Evolutionary conservation across 2,797 vertebrate species (phyloP).

Genomic region (Falco peregrinus): DNA sequence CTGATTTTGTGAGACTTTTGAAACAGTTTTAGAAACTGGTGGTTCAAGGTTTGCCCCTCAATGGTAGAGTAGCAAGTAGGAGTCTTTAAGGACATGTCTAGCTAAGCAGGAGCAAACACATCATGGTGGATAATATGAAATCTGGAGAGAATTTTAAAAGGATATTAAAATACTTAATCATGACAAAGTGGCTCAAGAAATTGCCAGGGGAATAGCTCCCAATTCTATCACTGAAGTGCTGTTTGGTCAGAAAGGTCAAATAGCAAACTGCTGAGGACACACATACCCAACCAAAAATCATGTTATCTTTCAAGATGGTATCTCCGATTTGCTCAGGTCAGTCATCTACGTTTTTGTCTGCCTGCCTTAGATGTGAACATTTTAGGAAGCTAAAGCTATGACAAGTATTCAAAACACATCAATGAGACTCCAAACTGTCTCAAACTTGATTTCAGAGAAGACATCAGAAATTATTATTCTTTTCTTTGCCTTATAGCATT

Average conservation of each 20-base stretch:
- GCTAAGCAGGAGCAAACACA: neutral
- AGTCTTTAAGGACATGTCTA: neutral
- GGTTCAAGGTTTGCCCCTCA: neutral
- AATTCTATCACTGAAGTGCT: neutral
- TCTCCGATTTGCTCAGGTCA: neutral
- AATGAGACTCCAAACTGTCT: neutral
- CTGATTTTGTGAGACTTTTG: neutral
- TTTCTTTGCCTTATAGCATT: neutral
- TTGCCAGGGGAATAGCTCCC: neutral
- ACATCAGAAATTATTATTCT: neutral
- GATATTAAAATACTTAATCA: neutral
- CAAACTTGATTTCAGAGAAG: neutral
- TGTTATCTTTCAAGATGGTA: neutral
- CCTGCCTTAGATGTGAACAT: neutral
- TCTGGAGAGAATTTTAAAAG: neutral
- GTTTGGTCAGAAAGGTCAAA: neutral
- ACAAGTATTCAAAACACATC: slow-evolving; percentile 26
- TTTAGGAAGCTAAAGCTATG: neutral
- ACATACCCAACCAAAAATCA: neutral
- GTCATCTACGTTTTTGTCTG: neutral
- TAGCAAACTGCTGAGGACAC: neutral
- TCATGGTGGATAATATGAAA: neutral
- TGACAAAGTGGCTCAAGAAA: neutral
- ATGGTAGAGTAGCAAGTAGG: neutral
- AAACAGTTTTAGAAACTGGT: neutral